Base-by-base conservation (phyloP, 2,113 vertebrate species). In the Mesitornis unicolor region DNA sequence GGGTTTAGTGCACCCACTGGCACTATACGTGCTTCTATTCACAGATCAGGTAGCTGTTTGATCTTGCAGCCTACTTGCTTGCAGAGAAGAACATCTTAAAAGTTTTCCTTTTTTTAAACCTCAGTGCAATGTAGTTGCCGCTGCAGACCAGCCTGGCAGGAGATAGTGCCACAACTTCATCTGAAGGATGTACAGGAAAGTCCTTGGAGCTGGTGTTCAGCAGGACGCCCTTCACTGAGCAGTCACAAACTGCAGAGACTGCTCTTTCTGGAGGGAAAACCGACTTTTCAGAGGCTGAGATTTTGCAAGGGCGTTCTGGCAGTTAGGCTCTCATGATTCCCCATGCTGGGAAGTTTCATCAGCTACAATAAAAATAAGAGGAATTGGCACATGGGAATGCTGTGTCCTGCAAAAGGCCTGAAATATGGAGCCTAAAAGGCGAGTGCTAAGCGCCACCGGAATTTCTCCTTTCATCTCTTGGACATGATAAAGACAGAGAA, bases 391-490 rank as follows among this genome's bases (percentile, higher is more conserved):
- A 0, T 42, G 91, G 91, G 93, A 96, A 87, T 96, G 94, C 47
- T 47, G 21, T 70, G 47, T 94, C 70, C 81, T 93, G 91, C 51
- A 68, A 91, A 93, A 91, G 61, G 36, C 40, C 9, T 25, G 53
- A 57, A 85, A 84, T 67, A 86, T 2, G 6, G 36, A 84, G 76
- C 60, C 83, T 79, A 84, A 17, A 89, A 67, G 60, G 13, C 43
- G 65, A 87, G 40, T 50, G 74, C 45, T 96, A 87, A 95, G 89
- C 4, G 0, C 77, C 84, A 77, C 54, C 18, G 18, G 87, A 91
- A 87, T 48, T 68, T 94, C 87, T 87, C 25, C 70, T 97, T 97
- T 97, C 96, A 97, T 96, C 95, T 96, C 91, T 64, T 79, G 87
- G 61, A 94, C 84, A 89, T 8, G 5, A 96, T 94, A 95, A 96